Conservation (phyloP, 2,113 vertebrate genomes). For the Anthoscopus minutus region DNA sequence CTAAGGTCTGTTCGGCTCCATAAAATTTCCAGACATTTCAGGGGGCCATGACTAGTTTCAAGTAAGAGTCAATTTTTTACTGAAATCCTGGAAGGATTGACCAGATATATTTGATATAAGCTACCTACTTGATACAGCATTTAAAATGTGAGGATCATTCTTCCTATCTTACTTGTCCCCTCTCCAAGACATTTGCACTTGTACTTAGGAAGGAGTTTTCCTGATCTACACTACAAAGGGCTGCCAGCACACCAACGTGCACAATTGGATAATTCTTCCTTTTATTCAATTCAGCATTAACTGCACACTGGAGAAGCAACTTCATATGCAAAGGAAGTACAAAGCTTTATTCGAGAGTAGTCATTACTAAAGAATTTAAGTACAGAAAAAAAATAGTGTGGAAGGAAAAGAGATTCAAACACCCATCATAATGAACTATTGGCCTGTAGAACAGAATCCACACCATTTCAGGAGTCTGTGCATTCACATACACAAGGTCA, state of each 20-base stretch:
- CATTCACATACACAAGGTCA: fast-evolving
- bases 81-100: not conserved
- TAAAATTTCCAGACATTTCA: not conserved
- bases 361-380: not conserved
- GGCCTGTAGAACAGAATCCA: not conserved
- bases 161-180: not conserved
- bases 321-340: not conserved
- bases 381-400: not conserved
- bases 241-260: not conserved
- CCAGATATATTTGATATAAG: not conserved
- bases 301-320: not conserved
- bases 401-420: not conserved
- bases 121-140: not conserved
- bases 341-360: not conserved
- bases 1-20: not conserved
- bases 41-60: not conserved
- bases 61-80: not conserved
- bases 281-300: not conserved
- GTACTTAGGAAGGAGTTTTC: not conserved
- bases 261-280: not conserved
- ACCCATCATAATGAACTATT: not conserved
- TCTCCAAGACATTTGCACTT: not conserved
- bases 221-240: not conserved
- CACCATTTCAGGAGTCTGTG: not conserved
- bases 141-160: not conserved